Percentiles rank a stretch among this genome's conserved stretches.
Evolutionary conservation across 2,888 invertebrate species (phyloP).

Genomic region (Chamaedrilus cognettii): DNA sequence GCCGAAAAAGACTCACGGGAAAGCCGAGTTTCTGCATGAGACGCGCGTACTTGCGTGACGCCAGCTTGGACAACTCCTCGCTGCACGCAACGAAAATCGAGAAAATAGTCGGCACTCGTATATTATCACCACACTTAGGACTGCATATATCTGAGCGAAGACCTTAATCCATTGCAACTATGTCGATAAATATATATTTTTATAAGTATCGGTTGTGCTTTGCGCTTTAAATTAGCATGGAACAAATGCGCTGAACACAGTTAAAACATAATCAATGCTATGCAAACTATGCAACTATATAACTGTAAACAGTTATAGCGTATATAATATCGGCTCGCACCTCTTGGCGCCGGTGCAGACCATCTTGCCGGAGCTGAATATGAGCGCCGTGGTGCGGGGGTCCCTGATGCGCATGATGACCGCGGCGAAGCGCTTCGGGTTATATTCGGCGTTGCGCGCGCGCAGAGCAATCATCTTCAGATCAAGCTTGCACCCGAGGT

Average conservation of each 20-base stretch:
- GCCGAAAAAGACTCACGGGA: conserved; percentile 63
- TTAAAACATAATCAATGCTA: too few species aligned
- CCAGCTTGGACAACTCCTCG: conserved; percentile 76
- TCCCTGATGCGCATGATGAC: conserved; percentile 95
- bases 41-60: conserved; percentile 79
- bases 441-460: conserved; percentile 98
- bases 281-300: too few species aligned
- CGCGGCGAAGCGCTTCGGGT: conserved; percentile 98
- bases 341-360: conserved; percentile 84
- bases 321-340: conserved; percentile 33
- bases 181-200: too few species aligned
- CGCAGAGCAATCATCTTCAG: conserved; percentile 96
- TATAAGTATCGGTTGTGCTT: too few species aligned
- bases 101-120: too few species aligned
- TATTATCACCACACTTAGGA: too few species aligned
- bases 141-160: too few species aligned
- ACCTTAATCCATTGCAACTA: too few species aligned
- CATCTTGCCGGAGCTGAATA: conserved; percentile 85
- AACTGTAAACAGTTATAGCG: too few species aligned
- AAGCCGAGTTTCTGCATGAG: conserved; percentile 82
- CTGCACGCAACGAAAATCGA: too few species aligned
- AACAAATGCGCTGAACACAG: too few species aligned
- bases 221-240: too few species aligned
- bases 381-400: conserved; percentile 76
- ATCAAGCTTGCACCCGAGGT: conserved; percentile 89